Evolutionary conservation across 1,140 invertebrate genomes (phyloP).

Genomic region (Amyelois transitella): DNA sequence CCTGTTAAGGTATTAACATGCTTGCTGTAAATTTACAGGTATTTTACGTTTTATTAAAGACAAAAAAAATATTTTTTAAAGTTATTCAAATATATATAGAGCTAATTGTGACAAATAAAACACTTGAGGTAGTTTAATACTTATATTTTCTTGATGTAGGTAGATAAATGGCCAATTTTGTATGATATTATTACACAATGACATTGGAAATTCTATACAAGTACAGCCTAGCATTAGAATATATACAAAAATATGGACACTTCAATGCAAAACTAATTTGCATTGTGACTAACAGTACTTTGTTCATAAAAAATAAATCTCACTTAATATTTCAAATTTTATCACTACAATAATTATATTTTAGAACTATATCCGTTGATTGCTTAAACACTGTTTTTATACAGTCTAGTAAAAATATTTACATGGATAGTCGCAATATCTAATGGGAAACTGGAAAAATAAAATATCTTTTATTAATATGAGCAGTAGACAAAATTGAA

Average conservation of each 20-base stretch:
- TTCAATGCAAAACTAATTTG: slow-evolving; percentile 10
- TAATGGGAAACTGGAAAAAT: no score
- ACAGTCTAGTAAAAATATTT: slow-evolving; percentile 23
- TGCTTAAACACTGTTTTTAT: no score
- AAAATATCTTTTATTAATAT: no score
- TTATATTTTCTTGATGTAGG: slow-evolving; percentile 60
- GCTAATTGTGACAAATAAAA: no score
- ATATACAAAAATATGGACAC: slow-evolving; percentile 28
- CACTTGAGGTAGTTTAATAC: slow-evolving; percentile 31
- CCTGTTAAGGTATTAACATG: no score
- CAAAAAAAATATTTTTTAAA: no score
- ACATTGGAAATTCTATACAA: slow-evolving; percentile 36
- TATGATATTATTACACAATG: slow-evolving; percentile 4
- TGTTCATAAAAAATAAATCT: slow-evolving; percentile 8
- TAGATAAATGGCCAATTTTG: slow-evolving; percentile 39
- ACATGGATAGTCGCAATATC: slow-evolving; percentile 18
- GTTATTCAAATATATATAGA: no score
- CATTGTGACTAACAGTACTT: slow-evolving; percentile 14
- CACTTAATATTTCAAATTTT: neutral
- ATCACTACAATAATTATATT: neutral
- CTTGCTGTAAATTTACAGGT: no score
- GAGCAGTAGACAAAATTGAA: no score
- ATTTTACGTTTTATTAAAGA: no score
- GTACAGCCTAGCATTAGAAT: slow-evolving; percentile 9
- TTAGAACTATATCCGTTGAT: no score